These are phyloP conservation scores for Mnemiopsis leidyi DNA, from an alignment of 37 sponge, comb jelly and placozoan species.

Conservation along the genomic window DNA sequence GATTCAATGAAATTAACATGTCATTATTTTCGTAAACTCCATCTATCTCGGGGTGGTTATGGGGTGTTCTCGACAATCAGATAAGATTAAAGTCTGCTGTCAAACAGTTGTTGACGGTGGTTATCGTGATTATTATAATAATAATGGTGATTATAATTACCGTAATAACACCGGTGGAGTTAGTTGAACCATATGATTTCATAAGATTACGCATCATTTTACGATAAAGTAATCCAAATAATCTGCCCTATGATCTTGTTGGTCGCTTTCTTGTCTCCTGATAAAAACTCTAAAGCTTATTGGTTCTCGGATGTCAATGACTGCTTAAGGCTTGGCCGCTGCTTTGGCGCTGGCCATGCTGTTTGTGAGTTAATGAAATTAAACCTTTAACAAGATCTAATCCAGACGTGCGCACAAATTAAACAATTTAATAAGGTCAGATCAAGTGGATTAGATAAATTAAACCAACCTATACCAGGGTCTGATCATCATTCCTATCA, in stretches of 20 bases:
- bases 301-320: neutral
- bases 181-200: neutral
- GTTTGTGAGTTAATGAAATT: neutral
- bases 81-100: neutral
- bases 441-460: neutral
- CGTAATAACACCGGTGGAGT: neutral
- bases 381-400: neutral
- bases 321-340: neutral
- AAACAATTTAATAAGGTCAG: neutral
- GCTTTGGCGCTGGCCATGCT: neutral
- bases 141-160: neutral
- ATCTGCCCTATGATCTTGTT: neutral
- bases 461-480: neutral
- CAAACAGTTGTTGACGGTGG: neutral
- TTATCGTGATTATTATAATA: neutral
- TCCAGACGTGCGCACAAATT: neutral
- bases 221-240: neutral
- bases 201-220: neutral
- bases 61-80: neutral
- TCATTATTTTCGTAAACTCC: neutral
- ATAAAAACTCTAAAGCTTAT: neutral
- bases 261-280: neutral
- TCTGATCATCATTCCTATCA: neutral
- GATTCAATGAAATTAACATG: neutral
- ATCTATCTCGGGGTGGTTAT: no score